Evolutionary conservation across 2,888 invertebrate species (phyloP).

Genomic region (Xestia rhomboidea): DNA sequence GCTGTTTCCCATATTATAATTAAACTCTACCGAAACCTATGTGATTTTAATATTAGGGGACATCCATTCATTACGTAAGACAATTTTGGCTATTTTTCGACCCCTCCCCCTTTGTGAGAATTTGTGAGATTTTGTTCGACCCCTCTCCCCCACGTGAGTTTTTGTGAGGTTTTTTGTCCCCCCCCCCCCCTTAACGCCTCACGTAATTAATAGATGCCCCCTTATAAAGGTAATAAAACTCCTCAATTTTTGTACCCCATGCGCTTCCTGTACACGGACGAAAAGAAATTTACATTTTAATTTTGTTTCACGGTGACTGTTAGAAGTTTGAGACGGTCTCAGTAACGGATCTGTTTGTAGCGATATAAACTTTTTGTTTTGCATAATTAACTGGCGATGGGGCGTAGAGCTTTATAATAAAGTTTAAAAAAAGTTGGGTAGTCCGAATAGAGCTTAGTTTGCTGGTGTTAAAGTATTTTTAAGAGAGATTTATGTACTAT

Average conservation of each 20-base stretch:
- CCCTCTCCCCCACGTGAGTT: no score
- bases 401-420: conserved; percentile 26
- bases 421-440: background rate
- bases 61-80: no score
- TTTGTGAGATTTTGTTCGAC: no score
- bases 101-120: no score
- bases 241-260: conserved; percentile 58
- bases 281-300: conserved; percentile 84
- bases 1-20: background rate
- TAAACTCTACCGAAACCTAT: no score
- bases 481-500: conserved; percentile 12
- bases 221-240: no score
- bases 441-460: background rate
- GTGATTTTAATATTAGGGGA: no score
- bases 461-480: conserved; percentile 12
- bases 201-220: no score
- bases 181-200: no score
- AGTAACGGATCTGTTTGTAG: conserved; percentile 65
- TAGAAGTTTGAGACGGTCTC: conserved; percentile 58
- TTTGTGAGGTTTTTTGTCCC: no score
- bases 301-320: conserved; percentile 75
- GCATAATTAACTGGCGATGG: conserved; percentile 65
- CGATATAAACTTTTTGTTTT: conserved; percentile 67
- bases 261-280: conserved; percentile 49
- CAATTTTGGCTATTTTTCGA: no score